Conservation (phyloP, 2,888 invertebrate species). For the Polydesmus complanatus region DNA sequence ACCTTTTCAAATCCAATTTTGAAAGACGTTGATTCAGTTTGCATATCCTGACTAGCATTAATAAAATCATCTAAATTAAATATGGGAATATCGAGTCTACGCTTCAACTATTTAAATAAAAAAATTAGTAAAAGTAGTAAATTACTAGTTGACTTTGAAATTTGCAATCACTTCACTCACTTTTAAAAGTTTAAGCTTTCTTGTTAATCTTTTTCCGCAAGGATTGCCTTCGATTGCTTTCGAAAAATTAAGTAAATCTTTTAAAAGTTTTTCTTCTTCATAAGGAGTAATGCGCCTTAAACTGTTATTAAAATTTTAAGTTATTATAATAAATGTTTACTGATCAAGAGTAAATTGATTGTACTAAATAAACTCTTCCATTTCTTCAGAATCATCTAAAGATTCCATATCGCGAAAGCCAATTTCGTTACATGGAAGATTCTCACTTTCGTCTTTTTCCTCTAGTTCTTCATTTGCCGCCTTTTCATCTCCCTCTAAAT, state of each 20-base stretch:
- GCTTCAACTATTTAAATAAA: slow-evolving; percentile 30
- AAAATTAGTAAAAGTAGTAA: slow-evolving; percentile 15
- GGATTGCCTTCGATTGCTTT: slow-evolving; percentile 26
- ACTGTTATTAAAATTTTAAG: no score
- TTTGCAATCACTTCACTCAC: no score
- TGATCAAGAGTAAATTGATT: no score
- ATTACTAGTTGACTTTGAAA: no score
- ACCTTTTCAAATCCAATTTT: slow-evolving; percentile 21
- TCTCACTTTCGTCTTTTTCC: no score
- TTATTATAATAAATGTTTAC: no score
- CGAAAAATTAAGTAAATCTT: slow-evolving; percentile 24
- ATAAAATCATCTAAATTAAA: slow-evolving; percentile 41
- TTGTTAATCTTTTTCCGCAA: slow-evolving; percentile 37
- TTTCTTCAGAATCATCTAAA: background rate
- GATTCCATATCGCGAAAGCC: background rate
- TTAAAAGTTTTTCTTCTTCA: slow-evolving; percentile 37
- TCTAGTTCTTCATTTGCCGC: slow-evolving; percentile 1
- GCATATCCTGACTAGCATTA: background rate
- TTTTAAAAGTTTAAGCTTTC: slow-evolving; percentile 45
- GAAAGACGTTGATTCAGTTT: slow-evolving; percentile 26
- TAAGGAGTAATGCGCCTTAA: slow-evolving; percentile 35
- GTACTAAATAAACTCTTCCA: background rate
- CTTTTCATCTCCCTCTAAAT: slow-evolving; percentile 6
- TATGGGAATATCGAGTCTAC: slow-evolving; percentile 41
- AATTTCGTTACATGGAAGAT: background rate